Conservation (phyloP, 2,113 vertebrate species). For the Haemorhous mexicanus region DNA sequence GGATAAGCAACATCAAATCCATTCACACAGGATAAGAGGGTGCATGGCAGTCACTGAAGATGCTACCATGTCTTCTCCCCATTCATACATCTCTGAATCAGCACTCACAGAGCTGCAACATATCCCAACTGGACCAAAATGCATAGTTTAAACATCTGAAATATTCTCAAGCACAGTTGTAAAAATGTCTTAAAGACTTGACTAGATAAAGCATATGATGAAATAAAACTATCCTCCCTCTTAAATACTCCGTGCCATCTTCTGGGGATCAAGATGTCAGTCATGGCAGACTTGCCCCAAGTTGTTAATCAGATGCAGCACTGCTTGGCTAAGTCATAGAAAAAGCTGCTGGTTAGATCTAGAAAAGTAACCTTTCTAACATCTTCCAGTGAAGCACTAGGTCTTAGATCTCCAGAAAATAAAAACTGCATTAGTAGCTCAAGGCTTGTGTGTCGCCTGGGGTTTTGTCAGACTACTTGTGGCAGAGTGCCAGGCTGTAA, state of each 20-base stretch:
- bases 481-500: neutral
- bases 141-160: neutral
- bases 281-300: neutral
- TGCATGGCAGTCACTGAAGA: neutral
- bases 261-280: neutral
- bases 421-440: neutral
- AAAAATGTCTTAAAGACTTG: neutral
- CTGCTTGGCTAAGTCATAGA: neutral
- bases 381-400: neutral
- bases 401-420: neutral
- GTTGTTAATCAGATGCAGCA: neutral
- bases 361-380: neutral
- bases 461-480: neutral
- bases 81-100: neutral
- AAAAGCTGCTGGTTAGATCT: neutral
- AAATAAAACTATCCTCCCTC: neutral
- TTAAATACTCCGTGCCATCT: neutral
- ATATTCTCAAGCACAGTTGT: neutral
- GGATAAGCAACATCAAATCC: neutral
- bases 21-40: neutral
- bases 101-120: accelerated
- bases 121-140: neutral
- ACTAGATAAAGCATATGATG: neutral
- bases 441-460: neutral
- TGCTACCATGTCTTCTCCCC: neutral